Evolutionary conservation across 2,113 vertebrate genomes (phyloP).

Genomic region (Notothenia coriiceps): DNA sequence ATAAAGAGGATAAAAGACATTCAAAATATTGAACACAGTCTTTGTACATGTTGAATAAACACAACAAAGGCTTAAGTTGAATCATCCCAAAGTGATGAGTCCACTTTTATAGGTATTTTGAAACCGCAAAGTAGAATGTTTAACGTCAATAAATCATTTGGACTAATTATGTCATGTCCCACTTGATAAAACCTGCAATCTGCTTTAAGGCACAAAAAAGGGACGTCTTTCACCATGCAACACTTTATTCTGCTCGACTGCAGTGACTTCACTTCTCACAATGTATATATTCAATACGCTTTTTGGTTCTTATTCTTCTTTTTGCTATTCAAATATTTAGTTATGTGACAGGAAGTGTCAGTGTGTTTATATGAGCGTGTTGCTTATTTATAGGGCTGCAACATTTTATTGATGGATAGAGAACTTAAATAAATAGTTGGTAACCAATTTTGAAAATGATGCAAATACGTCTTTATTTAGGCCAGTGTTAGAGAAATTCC

Average conservation of each 20-base stretch:
- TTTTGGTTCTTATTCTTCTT: not conserved
- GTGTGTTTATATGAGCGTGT: not conserved
- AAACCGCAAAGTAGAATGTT: constrained; percentile 11
- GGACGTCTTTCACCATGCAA: not conserved
- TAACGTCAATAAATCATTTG: not conserved
- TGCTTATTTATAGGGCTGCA: not conserved
- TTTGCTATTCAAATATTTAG: constrained; percentile 7
- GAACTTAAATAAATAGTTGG: too few relatives aligned
- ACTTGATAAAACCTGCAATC: not conserved
- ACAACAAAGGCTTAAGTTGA: constrained; percentile 32
- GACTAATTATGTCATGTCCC: not conserved
- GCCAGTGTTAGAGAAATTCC: too few relatives aligned
- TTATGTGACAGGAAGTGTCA: constrained; percentile 3
- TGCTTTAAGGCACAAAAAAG: not conserved
- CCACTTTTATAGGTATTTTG: constrained; percentile 1
- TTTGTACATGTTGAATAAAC: constrained; percentile 41
- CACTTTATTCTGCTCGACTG: not conserved
- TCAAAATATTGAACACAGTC: constrained; percentile 43
- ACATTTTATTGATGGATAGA: too few relatives aligned
- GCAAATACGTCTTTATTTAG: too few relatives aligned
- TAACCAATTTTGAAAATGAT: too few relatives aligned
- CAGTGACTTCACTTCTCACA: not conserved
- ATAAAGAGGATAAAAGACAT: constrained; percentile 54
- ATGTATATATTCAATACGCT: not conserved
- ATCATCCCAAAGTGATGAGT: constrained; percentile 20